Base-by-base conservation (phyloP, 2,888 invertebrate genomes). In the Rhimphoctona megacephalus region DNA sequence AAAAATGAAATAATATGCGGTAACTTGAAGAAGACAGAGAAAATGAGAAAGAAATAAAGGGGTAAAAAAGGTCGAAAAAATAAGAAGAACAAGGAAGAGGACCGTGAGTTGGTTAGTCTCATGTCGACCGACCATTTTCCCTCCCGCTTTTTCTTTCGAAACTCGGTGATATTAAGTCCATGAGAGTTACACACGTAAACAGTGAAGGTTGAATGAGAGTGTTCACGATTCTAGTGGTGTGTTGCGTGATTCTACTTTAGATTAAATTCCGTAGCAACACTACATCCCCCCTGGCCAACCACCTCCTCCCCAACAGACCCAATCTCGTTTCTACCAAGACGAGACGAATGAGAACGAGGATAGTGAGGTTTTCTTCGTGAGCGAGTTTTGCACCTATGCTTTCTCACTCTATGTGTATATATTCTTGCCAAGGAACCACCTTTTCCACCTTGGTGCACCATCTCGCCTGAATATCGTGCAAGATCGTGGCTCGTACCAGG, bases 261-360 rank as follows among this genome's bases (percentile, higher is more conserved):
- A 92, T 92, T 92, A 92, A 92, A 92, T 92, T 92, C 92, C 91
- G 88, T 91, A 90, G 89, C 89, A 90, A 89, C 81, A 73, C 85
- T 76, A 70, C 81, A 61, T 33, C 36, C 66, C 46, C 88, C 81
- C 84, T 33, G n/a, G 82, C 61, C 46, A 9, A 57, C 25, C 86
- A 43, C 79, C 79, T 57, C 69, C 17, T 39, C 14, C 17, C 30
- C 80, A 81, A 69, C 82, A 76, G 73, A 77, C 67, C 85, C 82
- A 82, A 85, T 85, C 85, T 84, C 87, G 82, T 80, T 86, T 76
- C 76, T 57, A 76, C 57, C 76, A 69, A 76, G 82, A 82, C 76
- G 76, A 54, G 66, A 73, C 52, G 52, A 61, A 74, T 54, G 85
- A 52, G 52, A 69, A 61, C 49, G 57, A 25, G 57, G 49, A 74